Evolutionary conservation across 2,113 vertebrate genomes (phyloP).

Genomic region (Cyphomyrus discorhynchus): DNA sequence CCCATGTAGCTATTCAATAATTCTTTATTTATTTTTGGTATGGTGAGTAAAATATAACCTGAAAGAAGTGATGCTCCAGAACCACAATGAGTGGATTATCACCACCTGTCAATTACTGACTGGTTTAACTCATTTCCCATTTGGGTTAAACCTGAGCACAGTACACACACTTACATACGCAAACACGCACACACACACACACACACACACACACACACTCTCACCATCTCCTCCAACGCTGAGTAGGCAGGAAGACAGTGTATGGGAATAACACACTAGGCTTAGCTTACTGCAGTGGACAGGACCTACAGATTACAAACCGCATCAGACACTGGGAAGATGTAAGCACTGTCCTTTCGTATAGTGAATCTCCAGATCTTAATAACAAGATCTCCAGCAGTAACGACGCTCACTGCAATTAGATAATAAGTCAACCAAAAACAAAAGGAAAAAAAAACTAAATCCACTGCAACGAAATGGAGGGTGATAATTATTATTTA

Average conservation of each 20-base stretch:
- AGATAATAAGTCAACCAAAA: constrained; percentile 17
- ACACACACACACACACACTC: background rate
- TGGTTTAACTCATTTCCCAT: background rate
- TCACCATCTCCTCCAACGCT: background rate
- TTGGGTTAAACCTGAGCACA: background rate
- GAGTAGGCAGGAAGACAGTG: background rate
- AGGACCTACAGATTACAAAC: background rate
- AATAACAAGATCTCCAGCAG: background rate
- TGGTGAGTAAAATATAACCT: background rate
- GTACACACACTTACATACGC: background rate
- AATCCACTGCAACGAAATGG: constrained; percentile 8
- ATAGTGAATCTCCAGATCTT: background rate
- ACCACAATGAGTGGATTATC: background rate
- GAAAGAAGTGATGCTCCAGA: background rate
- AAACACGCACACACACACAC: background rate
- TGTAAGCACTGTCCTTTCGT: background rate
- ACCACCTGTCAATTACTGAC: background rate
- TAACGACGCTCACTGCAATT: background rate
- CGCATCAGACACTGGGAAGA: background rate
- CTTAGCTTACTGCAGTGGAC: background rate
- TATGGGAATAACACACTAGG: background rate
- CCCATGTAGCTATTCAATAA: too few species aligned
- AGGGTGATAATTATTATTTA: constrained; percentile 17
- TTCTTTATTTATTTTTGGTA: background rate
- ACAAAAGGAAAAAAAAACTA: constrained; percentile 13